Percentiles rank a stretch among this genome's conserved stretches.
These are phyloP conservation scores for Epizoanthus illoricatus DNA, from an alignment of 92 coral and sea anemone genomes.

Conservation along the genomic window DNA sequence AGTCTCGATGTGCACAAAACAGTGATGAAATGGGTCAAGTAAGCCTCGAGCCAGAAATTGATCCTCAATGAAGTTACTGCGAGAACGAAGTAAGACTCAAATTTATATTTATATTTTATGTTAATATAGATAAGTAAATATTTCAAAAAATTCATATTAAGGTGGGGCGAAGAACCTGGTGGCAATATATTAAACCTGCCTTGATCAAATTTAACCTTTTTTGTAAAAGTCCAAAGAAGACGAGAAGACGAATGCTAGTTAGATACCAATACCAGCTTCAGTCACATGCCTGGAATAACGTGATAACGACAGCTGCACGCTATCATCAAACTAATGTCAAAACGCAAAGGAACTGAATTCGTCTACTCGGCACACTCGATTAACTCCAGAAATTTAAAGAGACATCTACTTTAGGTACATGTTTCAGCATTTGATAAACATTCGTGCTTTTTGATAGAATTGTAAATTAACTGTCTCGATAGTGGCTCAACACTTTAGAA, in stretches of 20 bases:
- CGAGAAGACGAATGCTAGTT: not conserved
- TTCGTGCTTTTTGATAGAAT: not conserved
- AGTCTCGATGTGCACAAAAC: constrained; percentile 5
- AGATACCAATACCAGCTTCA: not conserved
- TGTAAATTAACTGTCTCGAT: constrained; percentile 3
- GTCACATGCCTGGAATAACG: constrained; percentile 10
- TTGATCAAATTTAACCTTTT: not conserved
- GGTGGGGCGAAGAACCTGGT: not conserved
- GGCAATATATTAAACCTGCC: not conserved
- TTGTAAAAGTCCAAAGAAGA: not conserved
- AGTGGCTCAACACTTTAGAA: constrained; percentile 17
- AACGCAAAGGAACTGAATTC: not conserved
- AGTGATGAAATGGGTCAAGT: constrained; percentile 10
- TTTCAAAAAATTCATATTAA: not conserved
- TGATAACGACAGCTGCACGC: not conserved
- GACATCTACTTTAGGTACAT: not conserved
- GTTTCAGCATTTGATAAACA: not conserved
- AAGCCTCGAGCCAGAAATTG: too few relatives aligned
- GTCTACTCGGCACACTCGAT: not conserved
- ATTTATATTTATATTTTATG: too few relatives aligned
- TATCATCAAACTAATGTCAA: not conserved
- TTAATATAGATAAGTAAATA: not conserved
- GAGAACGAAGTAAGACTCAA: too few relatives aligned
- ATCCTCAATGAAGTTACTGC: too few relatives aligned
- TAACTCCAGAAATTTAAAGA: not conserved